Conservation (phyloP, 30 jellyfish, hydroid and myxozoan genomes). For the Sanderia malayensis region DNA sequence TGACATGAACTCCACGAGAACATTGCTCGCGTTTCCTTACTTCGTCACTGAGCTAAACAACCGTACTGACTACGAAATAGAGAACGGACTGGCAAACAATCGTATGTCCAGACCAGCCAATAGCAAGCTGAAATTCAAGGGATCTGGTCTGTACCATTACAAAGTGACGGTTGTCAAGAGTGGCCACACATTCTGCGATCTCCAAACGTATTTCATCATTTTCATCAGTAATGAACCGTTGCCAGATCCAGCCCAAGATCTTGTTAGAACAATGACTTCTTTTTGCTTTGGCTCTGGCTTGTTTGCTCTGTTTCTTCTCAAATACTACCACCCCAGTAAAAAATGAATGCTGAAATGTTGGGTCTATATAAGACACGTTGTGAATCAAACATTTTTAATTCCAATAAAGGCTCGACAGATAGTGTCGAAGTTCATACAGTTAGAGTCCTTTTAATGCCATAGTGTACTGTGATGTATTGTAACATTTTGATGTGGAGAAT, state of each 20-base stretch:
- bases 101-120: slow-evolving; percentile 19
- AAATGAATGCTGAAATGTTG: background rate
- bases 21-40: slow-evolving; percentile 38
- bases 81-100: slow-evolving; percentile 9
- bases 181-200: slow-evolving; percentile 64
- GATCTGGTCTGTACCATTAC: slow-evolving; percentile 83
- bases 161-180: slow-evolving; percentile 22
- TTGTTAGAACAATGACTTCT: slow-evolving; percentile 80
- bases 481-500: no score
- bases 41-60: slow-evolving; percentile 57
- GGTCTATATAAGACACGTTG: no score
- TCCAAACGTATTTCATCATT: slow-evolving; percentile 63
- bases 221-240: slow-evolving; percentile 68
- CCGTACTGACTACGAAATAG: slow-evolving; percentile 55
- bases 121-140: slow-evolving; percentile 51
- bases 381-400: no score
- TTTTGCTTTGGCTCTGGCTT: slow-evolving; percentile 63
- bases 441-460: no score
- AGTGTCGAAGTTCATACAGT: no score
- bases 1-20: slow-evolving; percentile 18
- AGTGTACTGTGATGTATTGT: no score
- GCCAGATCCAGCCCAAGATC: slow-evolving; percentile 60
- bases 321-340: background rate
- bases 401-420: no score
- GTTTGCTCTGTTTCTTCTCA: slow-evolving; percentile 39